Evolutionary conservation across 1,140 invertebrate genomes (phyloP), one percentile per base, ranked within the genome.

Genomic region (Drosophila neocordata): DNA sequence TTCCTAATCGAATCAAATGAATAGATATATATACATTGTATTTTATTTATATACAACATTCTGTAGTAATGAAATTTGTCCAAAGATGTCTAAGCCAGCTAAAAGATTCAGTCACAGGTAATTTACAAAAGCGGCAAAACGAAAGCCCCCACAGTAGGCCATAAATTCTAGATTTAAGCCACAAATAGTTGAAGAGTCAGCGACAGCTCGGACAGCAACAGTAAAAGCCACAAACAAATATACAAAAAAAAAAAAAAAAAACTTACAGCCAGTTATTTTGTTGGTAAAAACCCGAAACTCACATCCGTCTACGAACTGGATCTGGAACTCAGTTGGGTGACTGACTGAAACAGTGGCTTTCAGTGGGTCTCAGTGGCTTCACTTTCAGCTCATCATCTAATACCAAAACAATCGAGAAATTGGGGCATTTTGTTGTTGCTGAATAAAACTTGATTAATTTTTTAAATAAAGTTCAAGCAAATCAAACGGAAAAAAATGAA

Each of bases 161-260:
- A 65, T 65, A 65, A 76, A 76, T 78, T 78, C 73, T 78, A 78
- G 76, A 57, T 68, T 68, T 71, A 64, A 76, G 70, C 55, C 41
- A 59, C 57, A 31, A 59, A 37, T 35, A 59, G 34, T 59, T 71
- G 62, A 31, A 55, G 51, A 52, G 11, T 31, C 31, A 63, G 38
- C 18, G 31, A 63, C 27, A 63, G 27, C 41, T 48, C 15, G 15
- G 20, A 60, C 59, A 27, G 31, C 64, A 72, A 68, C 66, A 35
- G 57, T 52, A 62, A 38, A 18, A 48, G 41, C 6, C 13, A 44
- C 13, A 44, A 15, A 44, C 27, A 31, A 31, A 31, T 31, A 48
- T 15, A 15, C 6, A 44, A 44, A 15, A 44, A 18, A 13, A 44
- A 48, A 31, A 31, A 31, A 31, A 31, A 3, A 57, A 27, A 60